Evolutionary conservation across 2,113 vertebrate species (phyloP).

Genomic region (Colistium nudipinnis): DNA sequence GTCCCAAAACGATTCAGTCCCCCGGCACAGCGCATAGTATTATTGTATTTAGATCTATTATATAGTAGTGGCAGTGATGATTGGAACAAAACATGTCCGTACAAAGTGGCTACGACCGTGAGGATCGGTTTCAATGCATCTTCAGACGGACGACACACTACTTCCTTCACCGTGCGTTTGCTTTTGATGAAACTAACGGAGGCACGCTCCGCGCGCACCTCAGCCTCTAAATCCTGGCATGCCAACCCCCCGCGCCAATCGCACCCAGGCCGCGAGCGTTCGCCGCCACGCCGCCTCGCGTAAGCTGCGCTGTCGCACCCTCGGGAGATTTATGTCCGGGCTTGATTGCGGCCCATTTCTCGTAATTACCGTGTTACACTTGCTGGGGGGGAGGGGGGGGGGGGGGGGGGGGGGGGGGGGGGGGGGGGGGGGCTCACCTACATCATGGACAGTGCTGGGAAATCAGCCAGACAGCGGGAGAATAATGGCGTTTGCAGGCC

Average conservation of each 20-base stretch:
- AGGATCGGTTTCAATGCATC: too few relatives aligned
- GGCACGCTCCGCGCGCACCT: slow-evolving; percentile 11
- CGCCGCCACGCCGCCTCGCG: slow-evolving; percentile 32
- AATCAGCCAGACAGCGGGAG: slow-evolving; percentile 33
- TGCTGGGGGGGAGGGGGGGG: slow-evolving; percentile 22
- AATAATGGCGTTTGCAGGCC: slow-evolving; percentile 31
- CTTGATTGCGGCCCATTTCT: slow-evolving; percentile 42
- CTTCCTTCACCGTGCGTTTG: too few relatives aligned
- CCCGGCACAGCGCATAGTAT: too few relatives aligned
- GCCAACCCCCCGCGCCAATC: slow-evolving; percentile 36
- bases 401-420: not conserved
- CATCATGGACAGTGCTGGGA: slow-evolving; percentile 29
- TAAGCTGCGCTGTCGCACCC: slow-evolving; percentile 21
- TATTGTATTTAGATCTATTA: too few relatives aligned
- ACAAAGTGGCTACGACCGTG: too few relatives aligned
- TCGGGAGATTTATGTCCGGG: slow-evolving; percentile 15
- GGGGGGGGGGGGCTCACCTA: slow-evolving; percentile 28
- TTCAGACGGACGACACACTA: too few relatives aligned
- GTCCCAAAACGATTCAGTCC: too few relatives aligned
- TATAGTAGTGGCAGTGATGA: too few relatives aligned
- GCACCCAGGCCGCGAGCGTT: slow-evolving; percentile 35
- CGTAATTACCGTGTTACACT: slow-evolving; percentile 53
- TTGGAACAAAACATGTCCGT: too few relatives aligned
- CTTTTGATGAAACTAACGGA: slow-evolving; percentile 13
- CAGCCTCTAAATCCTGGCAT: slow-evolving; percentile 37